phyloP scores from a whole-genome alignment of 2,113 vertebrate genomes.

The Athene noctua region DNA sequence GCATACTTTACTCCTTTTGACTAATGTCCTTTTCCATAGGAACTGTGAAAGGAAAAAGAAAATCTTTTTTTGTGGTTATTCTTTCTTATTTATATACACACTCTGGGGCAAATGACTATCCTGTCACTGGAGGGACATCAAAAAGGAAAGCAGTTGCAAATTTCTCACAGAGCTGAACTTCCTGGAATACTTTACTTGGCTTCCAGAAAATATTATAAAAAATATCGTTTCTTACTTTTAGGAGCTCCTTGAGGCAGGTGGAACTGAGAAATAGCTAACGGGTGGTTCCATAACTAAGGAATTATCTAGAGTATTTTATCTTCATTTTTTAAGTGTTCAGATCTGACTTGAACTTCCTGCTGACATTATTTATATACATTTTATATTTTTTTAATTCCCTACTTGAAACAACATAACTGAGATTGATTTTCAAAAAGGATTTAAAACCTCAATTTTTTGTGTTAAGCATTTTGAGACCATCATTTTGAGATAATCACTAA shows the following conservation, averaged over 20 bases:
- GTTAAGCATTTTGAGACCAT: background rate
- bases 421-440: background rate
- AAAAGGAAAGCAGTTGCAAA: constrained; percentile 41
- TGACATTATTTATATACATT: background rate
- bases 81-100: constrained; percentile 47
- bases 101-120: constrained; percentile 35
- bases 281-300: constrained; percentile 1
- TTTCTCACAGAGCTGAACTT: constrained; percentile 32
- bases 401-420: background rate
- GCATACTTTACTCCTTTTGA: background rate
- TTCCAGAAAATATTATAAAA: constrained; percentile 17
- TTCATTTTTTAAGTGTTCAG: constrained; percentile 8
- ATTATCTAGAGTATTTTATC: constrained; percentile 25
- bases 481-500: background rate
- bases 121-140: constrained; percentile 35
- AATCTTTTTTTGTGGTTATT: background rate
- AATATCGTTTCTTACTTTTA: background rate
- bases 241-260: constrained; percentile 27
- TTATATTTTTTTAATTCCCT: background rate
- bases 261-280: constrained; percentile 21
- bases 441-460: background rate
- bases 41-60: background rate
- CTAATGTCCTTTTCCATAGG: constrained; percentile 20
- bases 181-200: constrained; percentile 22
- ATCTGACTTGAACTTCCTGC: background rate